Conservation (phyloP, 2,113 vertebrate genomes). For the Syrmaticus mikado region DNA sequence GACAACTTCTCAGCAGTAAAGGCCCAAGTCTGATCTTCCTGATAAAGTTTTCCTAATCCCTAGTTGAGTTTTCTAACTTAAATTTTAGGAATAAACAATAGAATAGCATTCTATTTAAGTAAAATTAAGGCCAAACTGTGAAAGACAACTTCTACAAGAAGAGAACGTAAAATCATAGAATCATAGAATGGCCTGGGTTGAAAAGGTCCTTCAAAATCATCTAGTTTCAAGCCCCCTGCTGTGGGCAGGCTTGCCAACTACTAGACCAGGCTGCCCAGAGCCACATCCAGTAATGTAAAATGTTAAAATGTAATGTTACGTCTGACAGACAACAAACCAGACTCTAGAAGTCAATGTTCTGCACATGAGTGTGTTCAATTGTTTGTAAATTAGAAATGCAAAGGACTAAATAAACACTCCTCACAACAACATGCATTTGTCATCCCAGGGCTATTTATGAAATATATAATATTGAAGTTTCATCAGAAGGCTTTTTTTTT, state of each 20-base stretch:
- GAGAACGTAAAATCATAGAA: not conserved
- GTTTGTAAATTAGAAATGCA: not conserved
- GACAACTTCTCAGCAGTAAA: not conserved
- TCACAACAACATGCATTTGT: not conserved
- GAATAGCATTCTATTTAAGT: not conserved
- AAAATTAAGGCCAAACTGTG: not conserved
- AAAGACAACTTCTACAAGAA: not conserved
- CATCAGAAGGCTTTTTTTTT: not conserved
- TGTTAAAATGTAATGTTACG: not conserved
- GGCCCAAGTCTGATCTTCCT: not conserved
- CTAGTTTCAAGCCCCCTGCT: no score
- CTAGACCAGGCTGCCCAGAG: no score
- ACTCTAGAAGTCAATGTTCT: not conserved
- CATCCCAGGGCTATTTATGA: not conserved
- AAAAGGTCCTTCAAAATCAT: no score
- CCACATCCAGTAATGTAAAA: no score
- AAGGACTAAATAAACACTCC: not conserved
- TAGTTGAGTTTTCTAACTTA: not conserved
- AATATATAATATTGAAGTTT: not conserved
- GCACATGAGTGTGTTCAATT: not conserved
- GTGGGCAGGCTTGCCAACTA: no score
- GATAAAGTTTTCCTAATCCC: not conserved
- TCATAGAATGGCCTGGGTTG: no score
- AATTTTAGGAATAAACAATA: not conserved
- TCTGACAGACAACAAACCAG: not conserved